These are phyloP conservation scores for Panthera uncia DNA, from an alignment of 2,113 vertebrate genomes.

Conservation along the genomic window DNA sequence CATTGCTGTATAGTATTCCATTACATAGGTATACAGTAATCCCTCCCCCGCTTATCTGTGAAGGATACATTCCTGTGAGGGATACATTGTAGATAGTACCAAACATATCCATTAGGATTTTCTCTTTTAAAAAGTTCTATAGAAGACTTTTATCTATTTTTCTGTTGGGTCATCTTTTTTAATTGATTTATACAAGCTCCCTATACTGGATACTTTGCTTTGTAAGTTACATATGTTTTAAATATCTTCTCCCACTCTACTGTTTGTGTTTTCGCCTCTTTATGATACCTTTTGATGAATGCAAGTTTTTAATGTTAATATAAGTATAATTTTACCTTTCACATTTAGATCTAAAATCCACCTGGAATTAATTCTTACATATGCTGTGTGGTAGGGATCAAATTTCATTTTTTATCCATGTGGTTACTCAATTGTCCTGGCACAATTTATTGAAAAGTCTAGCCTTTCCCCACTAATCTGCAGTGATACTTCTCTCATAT, in stretches of 20 bases:
- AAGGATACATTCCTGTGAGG: neutral
- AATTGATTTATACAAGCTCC: neutral
- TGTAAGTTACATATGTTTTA: neutral
- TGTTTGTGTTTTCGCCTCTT: neutral
- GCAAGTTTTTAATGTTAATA: neutral
- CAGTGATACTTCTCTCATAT: neutral
- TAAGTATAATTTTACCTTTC: neutral
- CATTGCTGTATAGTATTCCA: neutral
- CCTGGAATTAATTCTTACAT: neutral
- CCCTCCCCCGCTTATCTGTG: neutral
- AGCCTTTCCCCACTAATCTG: neutral
- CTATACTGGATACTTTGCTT: neutral
- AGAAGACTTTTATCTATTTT: neutral
- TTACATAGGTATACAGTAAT: neutral
- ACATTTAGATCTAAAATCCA: neutral
- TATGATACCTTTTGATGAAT: neutral
- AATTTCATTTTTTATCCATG: neutral
- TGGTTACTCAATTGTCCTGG: neutral
- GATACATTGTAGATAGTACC: neutral
- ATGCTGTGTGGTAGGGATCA: neutral
- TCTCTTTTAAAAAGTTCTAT: neutral
- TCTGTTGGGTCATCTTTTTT: neutral
- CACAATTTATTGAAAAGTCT: neutral
- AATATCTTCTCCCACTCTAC: neutral
- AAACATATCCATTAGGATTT: neutral